Evolutionary conservation across 2,113 vertebrate species (phyloP).

Genomic region (Crotalus viridis): DNA sequence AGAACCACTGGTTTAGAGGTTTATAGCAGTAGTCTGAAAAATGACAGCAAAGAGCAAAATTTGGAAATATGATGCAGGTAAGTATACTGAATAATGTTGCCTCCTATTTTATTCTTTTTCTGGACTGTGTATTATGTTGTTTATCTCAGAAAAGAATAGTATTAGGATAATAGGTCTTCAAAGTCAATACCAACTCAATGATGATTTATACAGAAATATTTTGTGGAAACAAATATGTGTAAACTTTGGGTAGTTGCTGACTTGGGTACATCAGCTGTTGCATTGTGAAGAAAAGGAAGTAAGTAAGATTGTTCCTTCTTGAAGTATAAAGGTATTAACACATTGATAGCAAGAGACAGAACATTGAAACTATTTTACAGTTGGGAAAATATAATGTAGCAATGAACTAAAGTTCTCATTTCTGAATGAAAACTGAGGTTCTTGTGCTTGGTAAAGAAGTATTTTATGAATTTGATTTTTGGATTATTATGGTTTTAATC

Average conservation of each 20-base stretch:
- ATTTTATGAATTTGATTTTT: not conserved
- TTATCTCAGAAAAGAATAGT: not conserved
- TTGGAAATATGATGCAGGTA: not conserved
- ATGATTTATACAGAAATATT: not conserved
- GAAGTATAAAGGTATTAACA: not conserved
- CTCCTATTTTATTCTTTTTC: not conserved
- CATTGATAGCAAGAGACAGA: not conserved
- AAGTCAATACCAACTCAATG: not conserved
- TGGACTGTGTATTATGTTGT: not conserved
- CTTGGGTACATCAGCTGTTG: not conserved
- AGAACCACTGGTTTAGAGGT: not conserved
- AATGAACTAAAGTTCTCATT: not conserved
- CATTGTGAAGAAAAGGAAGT: not conserved
- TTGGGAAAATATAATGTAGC: not conserved
- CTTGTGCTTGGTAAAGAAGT: not conserved
- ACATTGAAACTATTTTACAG: not conserved
- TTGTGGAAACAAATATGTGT: not conserved
- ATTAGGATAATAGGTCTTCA: not conserved
- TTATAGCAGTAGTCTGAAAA: not conserved
- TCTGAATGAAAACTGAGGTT: not conserved
- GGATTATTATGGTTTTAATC: not conserved
- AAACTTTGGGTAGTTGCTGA: too few relatives aligned
- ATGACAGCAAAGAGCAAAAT: not conserved
- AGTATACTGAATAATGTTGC: not conserved
- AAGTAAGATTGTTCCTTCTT: not conserved